phyloP scores from a whole-genome alignment of 2,888 invertebrate genomes.

The Acleris sparsana region DNA sequence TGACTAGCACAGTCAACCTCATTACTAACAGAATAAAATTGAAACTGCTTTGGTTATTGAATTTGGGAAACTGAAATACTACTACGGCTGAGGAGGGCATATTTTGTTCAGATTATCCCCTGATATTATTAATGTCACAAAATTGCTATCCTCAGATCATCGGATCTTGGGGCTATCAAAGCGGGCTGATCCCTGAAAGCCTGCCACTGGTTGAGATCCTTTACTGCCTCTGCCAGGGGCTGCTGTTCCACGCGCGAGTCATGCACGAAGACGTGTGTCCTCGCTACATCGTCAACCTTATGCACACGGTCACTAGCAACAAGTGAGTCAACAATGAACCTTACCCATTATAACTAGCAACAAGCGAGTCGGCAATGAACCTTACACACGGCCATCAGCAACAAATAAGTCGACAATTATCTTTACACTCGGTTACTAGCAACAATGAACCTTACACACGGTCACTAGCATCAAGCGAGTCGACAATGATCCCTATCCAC shows the following conservation, averaged over 20 bases:
- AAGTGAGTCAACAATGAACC: constrained; percentile 63
- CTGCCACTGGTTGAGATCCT: constrained; percentile 75
- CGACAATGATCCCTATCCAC: constrained; percentile 50
- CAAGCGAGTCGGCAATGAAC: constrained; percentile 41
- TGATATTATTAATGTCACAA: too few relatives aligned
- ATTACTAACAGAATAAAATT: too few relatives aligned
- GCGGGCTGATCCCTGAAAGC: constrained; percentile 64
- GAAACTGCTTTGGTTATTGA: too few relatives aligned
- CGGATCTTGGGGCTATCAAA: constrained; percentile 70
- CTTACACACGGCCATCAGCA: constrained; percentile 40
- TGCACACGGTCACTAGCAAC: constrained; percentile 76
- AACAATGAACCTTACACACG: background rate
- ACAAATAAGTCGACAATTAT: constrained; percentile 44
- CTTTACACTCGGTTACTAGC: background rate
- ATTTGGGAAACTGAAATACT: too few relatives aligned
- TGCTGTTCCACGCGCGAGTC: constrained; percentile 80
- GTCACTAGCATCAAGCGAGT: too few relatives aligned
- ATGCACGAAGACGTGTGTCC: constrained; percentile 81
- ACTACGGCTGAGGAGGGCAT: too few relatives aligned
- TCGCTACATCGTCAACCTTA: constrained; percentile 78
- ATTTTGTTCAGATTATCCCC: too few relatives aligned
- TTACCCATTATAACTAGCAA: constrained; percentile 71
- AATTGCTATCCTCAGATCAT: constrained; percentile 56
- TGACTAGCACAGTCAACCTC: too few relatives aligned
- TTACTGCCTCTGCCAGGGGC: constrained; percentile 79